Conservation (phyloP, 1,140 invertebrate species). For the Hormaphis cornu region DNA sequence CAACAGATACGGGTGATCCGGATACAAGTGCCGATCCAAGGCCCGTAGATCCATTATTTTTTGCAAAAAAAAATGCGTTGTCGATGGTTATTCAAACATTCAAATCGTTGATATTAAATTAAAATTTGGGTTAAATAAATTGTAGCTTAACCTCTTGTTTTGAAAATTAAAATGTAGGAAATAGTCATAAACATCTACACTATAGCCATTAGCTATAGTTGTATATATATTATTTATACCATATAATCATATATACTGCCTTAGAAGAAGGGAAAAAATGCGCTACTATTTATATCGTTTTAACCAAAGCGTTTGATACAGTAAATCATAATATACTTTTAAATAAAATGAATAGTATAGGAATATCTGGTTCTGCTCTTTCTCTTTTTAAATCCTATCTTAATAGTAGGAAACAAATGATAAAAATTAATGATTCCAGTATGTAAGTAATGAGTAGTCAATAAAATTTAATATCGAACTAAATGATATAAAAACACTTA, state of each 20-base stretch:
- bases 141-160: too few relatives aligned
- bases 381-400: neutral
- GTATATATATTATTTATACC: too few relatives aligned
- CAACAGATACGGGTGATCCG: too few relatives aligned
- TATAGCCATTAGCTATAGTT: too few relatives aligned
- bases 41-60: too few relatives aligned
- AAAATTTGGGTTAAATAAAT: too few relatives aligned
- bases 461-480: neutral
- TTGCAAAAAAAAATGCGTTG: too few relatives aligned
- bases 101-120: too few relatives aligned
- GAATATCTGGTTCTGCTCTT: neutral
- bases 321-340: neutral
- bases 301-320: neutral
- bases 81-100: too few relatives aligned
- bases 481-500: neutral
- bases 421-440: neutral
- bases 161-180: too few relatives aligned
- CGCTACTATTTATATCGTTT: neutral
- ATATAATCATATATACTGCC: neutral
- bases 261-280: slow-evolving; percentile 1
- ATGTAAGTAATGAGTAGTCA: neutral
- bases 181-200: too few relatives aligned
- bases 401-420: neutral
- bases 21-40: too few relatives aligned
- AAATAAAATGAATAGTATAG: neutral